Evolutionary conservation across 37 sponge, comb jelly and placozoan genomes (phyloP), one percentile per base, ranked within the genome.

Genomic region (Amphimedon queenslandica): DNA sequence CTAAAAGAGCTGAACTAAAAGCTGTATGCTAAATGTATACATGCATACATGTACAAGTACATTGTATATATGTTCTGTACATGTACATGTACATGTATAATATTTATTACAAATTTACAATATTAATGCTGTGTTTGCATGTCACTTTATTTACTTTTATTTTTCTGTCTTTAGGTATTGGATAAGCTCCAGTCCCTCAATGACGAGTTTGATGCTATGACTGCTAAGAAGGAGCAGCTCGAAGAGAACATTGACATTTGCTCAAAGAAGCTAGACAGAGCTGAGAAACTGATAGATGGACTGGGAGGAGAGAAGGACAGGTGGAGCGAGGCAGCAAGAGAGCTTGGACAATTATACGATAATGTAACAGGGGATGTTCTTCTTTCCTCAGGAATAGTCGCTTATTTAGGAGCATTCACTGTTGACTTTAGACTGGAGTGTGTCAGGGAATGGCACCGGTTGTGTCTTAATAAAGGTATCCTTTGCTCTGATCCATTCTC

Each of bases 331-430:
- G 92, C 99, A 40, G 99, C 99, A 27, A 80, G 79, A 3, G 87
- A 81, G 3, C 77, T 96, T 18, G 85, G 91, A 38, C 86, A 90
- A 29, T 37, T 79, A 79, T 90, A 92, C 66, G 43, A 64, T 30
- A 95, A 99, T 40, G 76, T 85, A 8, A 95, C 93, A 28, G 99
- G 99, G 35, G 99, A 99, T 71, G 96, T 93, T 41, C 74, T 99
- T 41, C 60, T 99, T 20, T 92, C 99, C 0, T 80, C 99, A 30
- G 99, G 96, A 35, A 82, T 99, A 18, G 96, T 99, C 37, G 96
- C 96, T 21, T 99, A 99, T 53, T 79, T 99, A 6, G 99, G 99
- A 34, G 94, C 99, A 1, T 99, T 99, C 71, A 99, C 99, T 40
- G 96, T 95, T 6, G 91, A 94, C 71, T 95, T 92, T 63, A 61